These are phyloP conservation scores for Epiblema foenella DNA, from an alignment of 2,888 invertebrate species.

Conservation along the genomic window DNA sequence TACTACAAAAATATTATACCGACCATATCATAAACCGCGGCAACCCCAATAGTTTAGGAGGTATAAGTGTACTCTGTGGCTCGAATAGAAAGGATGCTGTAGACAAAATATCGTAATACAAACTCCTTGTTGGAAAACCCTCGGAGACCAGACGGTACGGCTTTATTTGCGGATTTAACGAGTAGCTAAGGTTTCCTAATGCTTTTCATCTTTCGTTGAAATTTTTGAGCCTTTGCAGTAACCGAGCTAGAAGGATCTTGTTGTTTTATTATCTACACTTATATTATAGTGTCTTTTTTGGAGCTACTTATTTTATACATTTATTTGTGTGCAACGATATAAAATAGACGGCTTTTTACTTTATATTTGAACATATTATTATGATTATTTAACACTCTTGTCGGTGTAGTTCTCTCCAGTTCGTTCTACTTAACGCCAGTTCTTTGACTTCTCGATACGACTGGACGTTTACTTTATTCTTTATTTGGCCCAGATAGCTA, in stretches of 20 bases:
- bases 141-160: constrained; percentile 62
- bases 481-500: too few species aligned
- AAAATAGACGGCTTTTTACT: too few species aligned
- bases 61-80: constrained; percentile 15
- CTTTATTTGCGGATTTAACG: constrained; percentile 67
- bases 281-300: too few species aligned
- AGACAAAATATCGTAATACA: constrained; percentile 45
- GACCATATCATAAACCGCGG: constrained; percentile 27
- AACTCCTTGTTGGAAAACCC: constrained; percentile 53
- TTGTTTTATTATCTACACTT: background rate
- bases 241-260: constrained; percentile 17
- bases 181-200: constrained; percentile 65
- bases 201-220: constrained; percentile 59
- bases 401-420: too few species aligned
- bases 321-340: background rate
- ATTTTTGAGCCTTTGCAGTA: constrained; percentile 51
- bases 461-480: too few species aligned
- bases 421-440: too few species aligned
- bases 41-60: background rate
- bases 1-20: constrained; percentile 38
- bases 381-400: too few species aligned
- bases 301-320: background rate
- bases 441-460: too few species aligned
- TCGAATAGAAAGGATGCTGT: constrained; percentile 30
- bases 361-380: too few species aligned